These are phyloP conservation scores for Eurystomus glaucurus DNA, from an alignment of 2,797 vertebrate genomes.

Conservation along the genomic window DNA sequence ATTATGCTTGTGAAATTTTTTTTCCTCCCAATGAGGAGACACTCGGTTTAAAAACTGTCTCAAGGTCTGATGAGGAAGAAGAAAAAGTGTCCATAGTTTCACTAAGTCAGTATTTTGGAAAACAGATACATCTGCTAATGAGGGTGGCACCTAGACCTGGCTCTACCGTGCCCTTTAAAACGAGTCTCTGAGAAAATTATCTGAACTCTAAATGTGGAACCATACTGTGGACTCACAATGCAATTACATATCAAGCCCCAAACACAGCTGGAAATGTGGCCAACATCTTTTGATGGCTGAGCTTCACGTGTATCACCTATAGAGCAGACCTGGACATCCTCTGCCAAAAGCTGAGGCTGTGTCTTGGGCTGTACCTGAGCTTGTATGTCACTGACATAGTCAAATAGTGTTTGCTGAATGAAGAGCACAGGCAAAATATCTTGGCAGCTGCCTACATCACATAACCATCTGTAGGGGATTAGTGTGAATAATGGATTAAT, in stretches of 20 bases:
- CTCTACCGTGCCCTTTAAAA: not conserved
- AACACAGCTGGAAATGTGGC: not conserved
- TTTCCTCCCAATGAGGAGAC: not conserved
- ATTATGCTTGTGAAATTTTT: not conserved
- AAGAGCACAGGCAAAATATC: not conserved
- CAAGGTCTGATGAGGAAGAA: not conserved
- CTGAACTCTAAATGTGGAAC: not conserved
- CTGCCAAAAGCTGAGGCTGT: not conserved
- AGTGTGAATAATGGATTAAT: not conserved
- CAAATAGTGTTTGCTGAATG: not conserved
- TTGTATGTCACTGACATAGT: accelerated
- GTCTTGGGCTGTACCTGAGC: not conserved
- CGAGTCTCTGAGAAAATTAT: not conserved
- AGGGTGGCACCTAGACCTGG: not conserved
- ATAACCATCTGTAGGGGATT: not conserved
- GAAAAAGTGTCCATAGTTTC: not conserved
- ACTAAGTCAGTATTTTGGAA: not conserved
- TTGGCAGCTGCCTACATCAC: not conserved
- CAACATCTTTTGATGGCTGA: not conserved
- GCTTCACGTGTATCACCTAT: accelerated
- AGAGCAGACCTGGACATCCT: not conserved
- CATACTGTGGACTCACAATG: not conserved
- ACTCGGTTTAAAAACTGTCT: not conserved
- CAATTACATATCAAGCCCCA: not conserved
- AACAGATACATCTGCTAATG: not conserved